phyloP scores from a whole-genome alignment of 1,140 invertebrate genomes.

The Mactra quadrangularis region DNA sequence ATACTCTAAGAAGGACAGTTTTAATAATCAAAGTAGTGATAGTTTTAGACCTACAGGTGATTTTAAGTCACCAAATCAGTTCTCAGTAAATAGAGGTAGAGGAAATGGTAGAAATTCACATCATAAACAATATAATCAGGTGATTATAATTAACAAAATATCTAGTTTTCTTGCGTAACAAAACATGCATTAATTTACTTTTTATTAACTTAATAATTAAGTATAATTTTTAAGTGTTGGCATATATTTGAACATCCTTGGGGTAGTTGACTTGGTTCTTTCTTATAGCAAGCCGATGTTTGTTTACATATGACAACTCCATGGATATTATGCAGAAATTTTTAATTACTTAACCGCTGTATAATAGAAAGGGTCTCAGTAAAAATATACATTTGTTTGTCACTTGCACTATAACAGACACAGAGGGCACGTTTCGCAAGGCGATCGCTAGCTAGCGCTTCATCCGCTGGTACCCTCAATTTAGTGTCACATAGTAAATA shows the following conservation, averaged over 20 bases:
- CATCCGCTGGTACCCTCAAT: no score
- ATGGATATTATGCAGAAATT: no score
- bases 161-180: no score
- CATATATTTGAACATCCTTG: neutral
- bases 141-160: neutral
- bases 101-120: constrained; percentile 56
- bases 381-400: no score
- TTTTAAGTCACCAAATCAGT: constrained; percentile 55
- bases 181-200: constrained; percentile 13
- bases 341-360: no score
- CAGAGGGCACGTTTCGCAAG: no score
- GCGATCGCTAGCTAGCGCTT: no score
- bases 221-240: neutral
- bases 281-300: neutral
- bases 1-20: constrained; percentile 14
- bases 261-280: neutral
- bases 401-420: no score
- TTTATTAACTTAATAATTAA: neutral
- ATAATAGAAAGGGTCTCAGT: no score
- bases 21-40: neutral
- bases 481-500: no score
- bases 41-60: constrained; percentile 1
- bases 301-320: constrained; percentile 1
- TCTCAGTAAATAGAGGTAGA: constrained; percentile 24
- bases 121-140: constrained; percentile 53